Evolutionary conservation across 1,140 invertebrate genomes (phyloP), one percentile per base, ranked within the genome.

Genomic region (Atopsyche davidsoni): DNA sequence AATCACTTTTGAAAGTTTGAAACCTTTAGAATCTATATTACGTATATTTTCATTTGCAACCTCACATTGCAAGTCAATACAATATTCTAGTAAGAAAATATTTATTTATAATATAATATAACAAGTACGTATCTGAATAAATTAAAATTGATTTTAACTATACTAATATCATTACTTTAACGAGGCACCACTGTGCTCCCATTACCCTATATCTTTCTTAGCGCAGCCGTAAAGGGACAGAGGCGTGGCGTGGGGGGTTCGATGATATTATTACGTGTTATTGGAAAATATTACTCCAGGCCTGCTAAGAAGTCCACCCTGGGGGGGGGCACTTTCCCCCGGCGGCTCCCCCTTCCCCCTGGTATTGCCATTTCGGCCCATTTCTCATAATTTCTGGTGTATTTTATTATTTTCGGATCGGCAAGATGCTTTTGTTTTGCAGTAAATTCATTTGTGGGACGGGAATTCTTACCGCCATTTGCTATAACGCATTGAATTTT

Each of bases 191-290:
- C 45, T 41, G 51, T 9, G 41, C 34, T 28, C 46, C 40, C 38
- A 54, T 54, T 54, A 54, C 51, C 51, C 51, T 54, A 54, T 54
- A 48, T 54, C 51, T 54, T 42, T 43, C 44, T 54, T 54, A 54
- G 51, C 35, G 41, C 39, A 38, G 14, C 36, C 22, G 19, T 18
- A 11, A 4, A 18, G 48, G 19, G 22, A 16, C n/a, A 4, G 42
- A 16, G 40, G 25, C 7, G 31, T 11, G 18, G 14, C 13, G 25
- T 14, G 24, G 28, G 17, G 19, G 41, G 47, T 55, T 55, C 53
- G 53, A 55, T 55, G 47, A 55, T 55, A 44, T 55, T 55, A 55
- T 55, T 55, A 55, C 48, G 53, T 51, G 39, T 55, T 55, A 55
- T 55, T 55, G 53, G 53, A 51, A 55, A 55, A 55, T 55, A 55